Base-by-base conservation (phyloP, 2,113 vertebrate species). In the Brachyhypopomus gauderio region DNA sequence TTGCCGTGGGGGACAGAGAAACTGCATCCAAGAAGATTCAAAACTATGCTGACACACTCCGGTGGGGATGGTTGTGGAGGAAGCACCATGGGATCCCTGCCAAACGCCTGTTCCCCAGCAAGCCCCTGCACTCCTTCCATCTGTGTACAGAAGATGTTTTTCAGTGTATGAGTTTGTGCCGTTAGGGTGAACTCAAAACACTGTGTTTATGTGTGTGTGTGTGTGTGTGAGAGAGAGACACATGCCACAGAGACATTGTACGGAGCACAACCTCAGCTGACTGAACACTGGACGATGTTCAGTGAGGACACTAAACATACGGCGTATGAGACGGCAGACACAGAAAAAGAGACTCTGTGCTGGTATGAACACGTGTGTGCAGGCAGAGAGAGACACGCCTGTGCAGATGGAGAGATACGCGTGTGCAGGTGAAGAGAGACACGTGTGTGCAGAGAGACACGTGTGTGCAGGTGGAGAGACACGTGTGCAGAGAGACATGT, bases 151-250 rank as follows among this genome's bases (percentile, higher is more conserved):
- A 52, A 52, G 45, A 52, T 14, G 3, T 3, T 12, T 52, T 52
- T 52, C 9, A 12, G 45, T 14, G 12, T 72, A 79, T 72, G 34
- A 72, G 76, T 79, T 73, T 73, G 67, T 73, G 77, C 67, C 64
- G 63, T 75, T 85, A 75, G 79, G 73, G 72, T 56, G 36, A 67
- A 72, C 67, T 73, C 80, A 83, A 41, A 30, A 23, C 76, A 67
- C 58, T 70, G 58, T 56, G 67, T 72, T 34, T 79, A 66, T 83
- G 78, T 45, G 41, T 11, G 9, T n/a, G n/a, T 56, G 67, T 72
- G 45, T 79, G 72, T 83, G 78, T 45, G 41, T 11, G 9, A 11
- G 41, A 41, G 38, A 41, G 38, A 41, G 38, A 3, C 3, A 11
- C 41, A 45, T 79, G 76, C 60, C 58, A 78, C 36, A 58, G 5